phyloP scores from a whole-genome alignment of 2,113 vertebrate genomes.

The Burhinus oedicnemus region DNA sequence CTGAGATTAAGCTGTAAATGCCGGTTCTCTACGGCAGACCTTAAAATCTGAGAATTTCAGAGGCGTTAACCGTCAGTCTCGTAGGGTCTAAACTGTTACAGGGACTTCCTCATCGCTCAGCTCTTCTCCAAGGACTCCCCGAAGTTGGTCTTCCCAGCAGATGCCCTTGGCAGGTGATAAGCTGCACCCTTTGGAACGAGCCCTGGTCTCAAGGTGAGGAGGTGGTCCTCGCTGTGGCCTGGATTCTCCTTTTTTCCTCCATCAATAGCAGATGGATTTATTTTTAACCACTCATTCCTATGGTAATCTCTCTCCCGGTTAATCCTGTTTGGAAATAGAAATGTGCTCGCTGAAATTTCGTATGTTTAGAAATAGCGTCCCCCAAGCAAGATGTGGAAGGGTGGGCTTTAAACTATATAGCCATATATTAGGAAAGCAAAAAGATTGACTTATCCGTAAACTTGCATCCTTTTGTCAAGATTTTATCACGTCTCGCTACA shows the following conservation, averaged over 20 bases:
- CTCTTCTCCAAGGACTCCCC: too few relatives aligned
- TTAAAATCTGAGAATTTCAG: background rate
- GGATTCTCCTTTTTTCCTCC: background rate
- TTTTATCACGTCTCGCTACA: accelerated
- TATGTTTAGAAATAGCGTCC: background rate
- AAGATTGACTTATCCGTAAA: background rate
- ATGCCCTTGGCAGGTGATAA: background rate
- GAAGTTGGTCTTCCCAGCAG: background rate
- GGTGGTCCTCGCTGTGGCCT: accelerated
- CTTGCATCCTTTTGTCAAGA: background rate
- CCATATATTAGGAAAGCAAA: background rate
- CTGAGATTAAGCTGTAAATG: background rate
- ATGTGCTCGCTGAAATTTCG: background rate
- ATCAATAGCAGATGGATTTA: background rate
- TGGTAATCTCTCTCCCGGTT: background rate
- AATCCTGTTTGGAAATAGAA: background rate
- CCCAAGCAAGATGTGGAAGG: background rate
- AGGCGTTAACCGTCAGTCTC: accelerated
- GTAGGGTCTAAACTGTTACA: accelerated
- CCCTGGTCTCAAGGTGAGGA: background rate
- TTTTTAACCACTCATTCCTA: background rate
- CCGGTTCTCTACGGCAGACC: background rate
- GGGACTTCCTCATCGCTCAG: background rate
- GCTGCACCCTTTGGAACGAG: background rate
- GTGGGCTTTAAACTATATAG: background rate